Conservation (phyloP, 2,113 vertebrate genomes). For the human (Homo sapiens) region GRCh38 chr13:110285001-110285500, state of each 20-base stretch:
- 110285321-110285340: not conserved
- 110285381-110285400: not conserved
- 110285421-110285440: not conserved
- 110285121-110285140: not conserved
- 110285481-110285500: no score
- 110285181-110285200: not conserved
- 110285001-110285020: accelerated
- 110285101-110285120: not conserved
- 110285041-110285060: accelerated
- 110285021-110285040: accelerated
- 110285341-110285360: not conserved
- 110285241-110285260: not conserved
- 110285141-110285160: not conserved
- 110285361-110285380: accelerated
- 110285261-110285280: not conserved
- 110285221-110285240: not conserved
- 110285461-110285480: not conserved
- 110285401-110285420: accelerated
- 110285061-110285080: not conserved
- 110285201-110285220: not conserved
- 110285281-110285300: no score
- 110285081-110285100: not conserved
- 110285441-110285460: no score
- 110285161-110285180: not conserved
- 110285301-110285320: accelerated